Evolutionary conservation across 30 jellyfish, hydroid and myxozoan species (phyloP).

Genomic region (Nemopilema nomurai): DNA sequence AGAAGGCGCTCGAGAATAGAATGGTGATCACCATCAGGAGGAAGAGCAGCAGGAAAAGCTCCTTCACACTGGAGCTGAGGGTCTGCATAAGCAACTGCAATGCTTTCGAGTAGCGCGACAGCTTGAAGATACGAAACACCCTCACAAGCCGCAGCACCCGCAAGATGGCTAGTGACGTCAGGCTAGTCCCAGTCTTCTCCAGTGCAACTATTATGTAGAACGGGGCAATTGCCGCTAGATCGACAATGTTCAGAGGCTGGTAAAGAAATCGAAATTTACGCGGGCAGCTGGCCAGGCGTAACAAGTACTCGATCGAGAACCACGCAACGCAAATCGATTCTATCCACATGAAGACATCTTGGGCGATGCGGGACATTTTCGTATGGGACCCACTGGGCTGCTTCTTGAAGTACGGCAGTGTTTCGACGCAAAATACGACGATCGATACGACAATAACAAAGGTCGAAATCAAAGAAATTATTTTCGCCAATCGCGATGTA

Average conservation of each 20-base stretch:
- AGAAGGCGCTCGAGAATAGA: slow-evolving; percentile 77
- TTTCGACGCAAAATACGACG: slow-evolving; percentile 77
- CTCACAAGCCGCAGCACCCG: slow-evolving; percentile 86
- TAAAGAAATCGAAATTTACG: slow-evolving; percentile 59
- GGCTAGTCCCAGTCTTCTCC: slow-evolving; percentile 48
- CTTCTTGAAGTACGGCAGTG: slow-evolving; percentile 61
- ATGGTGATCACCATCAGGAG: slow-evolving; percentile 60
- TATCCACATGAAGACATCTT: slow-evolving; percentile 36
- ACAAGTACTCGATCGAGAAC: slow-evolving; percentile 70
- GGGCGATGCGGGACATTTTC: slow-evolving; percentile 16
- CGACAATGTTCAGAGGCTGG: slow-evolving; percentile 73
- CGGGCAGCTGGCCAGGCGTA: slow-evolving; percentile 65
- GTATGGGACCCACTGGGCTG: slow-evolving; percentile 6
- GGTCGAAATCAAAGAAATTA: slow-evolving; percentile 60
- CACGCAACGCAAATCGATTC: slow-evolving; percentile 83
- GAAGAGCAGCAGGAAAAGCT: slow-evolving; percentile 65
- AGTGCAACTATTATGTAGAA: slow-evolving; percentile 64
- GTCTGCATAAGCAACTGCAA: slow-evolving; percentile 75
- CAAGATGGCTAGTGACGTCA: slow-evolving; percentile 73
- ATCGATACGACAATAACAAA: slow-evolving; percentile 69
- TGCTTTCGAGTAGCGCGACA: slow-evolving; percentile 86
- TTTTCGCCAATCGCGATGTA: slow-evolving; percentile 60
- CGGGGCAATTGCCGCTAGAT: slow-evolving; percentile 81
- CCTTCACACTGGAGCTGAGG: slow-evolving; percentile 72
- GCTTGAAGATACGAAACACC: slow-evolving; percentile 81